A percentile compares a stretch with the other conserved stretches of the same genome.
These are phyloP conservation scores for Zootermopsis nevadensis DNA, from an alignment of 2,888 invertebrate genomes.

Conservation along the genomic window DNA sequence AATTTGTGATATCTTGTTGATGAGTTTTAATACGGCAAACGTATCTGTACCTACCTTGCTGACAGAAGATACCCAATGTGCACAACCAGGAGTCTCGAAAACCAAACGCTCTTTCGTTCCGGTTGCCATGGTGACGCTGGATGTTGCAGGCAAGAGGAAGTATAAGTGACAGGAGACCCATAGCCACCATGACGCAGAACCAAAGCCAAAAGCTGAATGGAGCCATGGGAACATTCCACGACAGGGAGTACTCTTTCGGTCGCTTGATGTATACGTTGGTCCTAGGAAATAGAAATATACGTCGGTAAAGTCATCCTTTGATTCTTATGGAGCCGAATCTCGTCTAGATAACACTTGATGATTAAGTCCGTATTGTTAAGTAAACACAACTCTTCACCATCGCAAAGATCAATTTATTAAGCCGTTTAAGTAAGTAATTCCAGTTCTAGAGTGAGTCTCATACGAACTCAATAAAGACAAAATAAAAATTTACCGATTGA, in stretches of 20 bases:
- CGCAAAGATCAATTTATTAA: no score
- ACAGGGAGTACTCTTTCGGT: neutral
- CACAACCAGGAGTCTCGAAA: conserved; percentile 4
- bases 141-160: neutral
- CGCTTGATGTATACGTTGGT: neutral
- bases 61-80: conserved; percentile 2
- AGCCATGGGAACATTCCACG: neutral
- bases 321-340: no score
- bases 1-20: no score
- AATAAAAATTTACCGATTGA: no score
- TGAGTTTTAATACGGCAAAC: no score
- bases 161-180: neutral
- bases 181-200: neutral
- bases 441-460: no score
- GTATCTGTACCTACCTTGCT: neutral
- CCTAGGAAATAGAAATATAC: neutral
- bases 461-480: no score
- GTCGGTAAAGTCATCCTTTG: no score
- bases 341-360: no score
- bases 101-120: neutral
- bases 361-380: no score
- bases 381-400: no score
- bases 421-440: no score
- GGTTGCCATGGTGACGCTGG: neutral
- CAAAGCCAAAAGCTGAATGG: neutral